phyloP scores from a whole-genome alignment of 1,140 invertebrate genomes.

The Colletes gigas region DNA sequence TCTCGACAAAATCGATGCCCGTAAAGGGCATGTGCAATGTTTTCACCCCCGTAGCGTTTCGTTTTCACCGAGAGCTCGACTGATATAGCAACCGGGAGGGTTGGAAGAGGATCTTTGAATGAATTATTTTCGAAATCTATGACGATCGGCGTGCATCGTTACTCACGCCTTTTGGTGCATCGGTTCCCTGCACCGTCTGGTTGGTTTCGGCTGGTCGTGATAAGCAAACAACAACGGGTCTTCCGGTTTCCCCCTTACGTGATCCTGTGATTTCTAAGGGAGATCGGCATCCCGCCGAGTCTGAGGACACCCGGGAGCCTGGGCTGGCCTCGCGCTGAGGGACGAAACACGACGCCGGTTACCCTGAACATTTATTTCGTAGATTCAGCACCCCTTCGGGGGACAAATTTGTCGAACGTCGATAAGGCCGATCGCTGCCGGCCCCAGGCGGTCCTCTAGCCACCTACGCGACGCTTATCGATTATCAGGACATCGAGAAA shows the following conservation, averaged over 20 bases:
- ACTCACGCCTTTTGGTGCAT: conserved; percentile 62
- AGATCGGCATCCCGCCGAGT: conserved; percentile 68
- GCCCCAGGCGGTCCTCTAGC: conserved; percentile 51
- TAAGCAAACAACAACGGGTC: background rate
- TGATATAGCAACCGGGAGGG: no score
- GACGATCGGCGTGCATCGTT: background rate
- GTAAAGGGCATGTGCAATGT: conserved; percentile 26
- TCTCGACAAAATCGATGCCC: conserved; percentile 42
- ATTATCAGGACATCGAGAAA: conserved; percentile 72
- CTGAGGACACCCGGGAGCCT: conserved; percentile 29
- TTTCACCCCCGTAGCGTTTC: background rate
- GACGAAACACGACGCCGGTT: conserved; percentile 41
- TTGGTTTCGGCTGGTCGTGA: background rate
- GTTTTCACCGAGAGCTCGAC: background rate
- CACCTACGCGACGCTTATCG: conserved; percentile 63
- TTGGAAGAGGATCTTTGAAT: no score
- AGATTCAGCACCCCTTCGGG: conserved; percentile 5
- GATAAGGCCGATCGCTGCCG: conserved; percentile 61
- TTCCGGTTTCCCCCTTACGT: conserved; percentile 65
- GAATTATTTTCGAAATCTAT: no score
- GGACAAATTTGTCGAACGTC: conserved; percentile 47
- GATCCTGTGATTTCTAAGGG: conserved; percentile 77
- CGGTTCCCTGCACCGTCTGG: conserved; percentile 35
- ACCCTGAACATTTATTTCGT: conserved; percentile 60
- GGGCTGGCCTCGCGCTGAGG: conserved; percentile 50